Evolutionary conservation across 2,888 invertebrate genomes (phyloP), one percentile per base, ranked within the genome.

Genomic region (Plemyria rubiginata): DNA sequence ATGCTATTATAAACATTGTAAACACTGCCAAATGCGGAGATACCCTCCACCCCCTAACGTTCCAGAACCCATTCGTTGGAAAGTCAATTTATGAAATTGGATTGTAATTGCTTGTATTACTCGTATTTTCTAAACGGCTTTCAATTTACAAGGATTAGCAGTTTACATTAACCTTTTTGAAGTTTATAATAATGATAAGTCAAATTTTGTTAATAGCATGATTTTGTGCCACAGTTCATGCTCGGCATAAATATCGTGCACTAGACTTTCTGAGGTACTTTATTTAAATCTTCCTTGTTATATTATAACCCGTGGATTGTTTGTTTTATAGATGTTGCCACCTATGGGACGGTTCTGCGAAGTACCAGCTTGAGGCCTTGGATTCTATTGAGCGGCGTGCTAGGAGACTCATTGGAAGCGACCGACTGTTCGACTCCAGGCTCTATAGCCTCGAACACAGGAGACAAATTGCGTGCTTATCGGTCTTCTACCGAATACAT

Each of bases 1-100:
- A 62, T 62, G 58, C 68, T 65, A 66, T 67, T 65, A 65, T 71
- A 71, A 67, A 68, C 66, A 71, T 56, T 60, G 67, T 55, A 57
- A 68, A 66, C 62, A 67, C 63, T 65, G 61, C 51, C 29, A 43
- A 70, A 67, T 55, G 49, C 64, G 58, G 58, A 54, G 52, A 54
- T 57, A 57, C 56, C 45, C 13, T 62, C 57, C 49, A 63, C 55
- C 68, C 36, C 36, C 36, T 2, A 11, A 38, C 36, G 36, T 38
- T 11, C 4, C 15, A 65, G 64, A 60, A 54, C 56, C 67, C 53
- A 62, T 68, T 71, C 66, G 71, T 70, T 70, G 72, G 71, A 73
- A 45, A 76, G 74, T 68, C 77, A 75, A 77, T 79, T 77, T 71
- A 72, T 72, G 67, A 75, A 79, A 74, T 79, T 76, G 70, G 70